phyloP scores from a whole-genome alignment of 1,140 invertebrate species.

The Macrobrachium rosenbergii region DNA sequence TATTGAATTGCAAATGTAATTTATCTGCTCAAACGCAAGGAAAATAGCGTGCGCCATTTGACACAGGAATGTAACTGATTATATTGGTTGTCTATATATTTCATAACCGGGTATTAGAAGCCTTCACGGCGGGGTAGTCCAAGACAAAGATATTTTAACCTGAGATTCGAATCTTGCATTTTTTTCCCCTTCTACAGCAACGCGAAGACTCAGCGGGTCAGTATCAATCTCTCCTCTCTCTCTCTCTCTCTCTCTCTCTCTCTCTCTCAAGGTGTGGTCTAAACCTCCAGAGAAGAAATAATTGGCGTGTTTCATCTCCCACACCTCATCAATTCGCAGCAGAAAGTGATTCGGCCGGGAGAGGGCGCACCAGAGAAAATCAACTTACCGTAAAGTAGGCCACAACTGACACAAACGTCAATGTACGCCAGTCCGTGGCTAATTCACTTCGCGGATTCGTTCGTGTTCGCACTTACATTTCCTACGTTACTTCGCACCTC shows the following conservation, averaged over 20 bases:
- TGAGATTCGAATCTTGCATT: no score
- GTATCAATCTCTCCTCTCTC: no score
- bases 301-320: constrained; percentile 8
- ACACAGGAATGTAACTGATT: no score
- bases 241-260: neutral
- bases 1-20: neutral
- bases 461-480: neutral
- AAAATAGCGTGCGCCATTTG: no score
- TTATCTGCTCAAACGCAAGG: no score
- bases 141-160: no score
- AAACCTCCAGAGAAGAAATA: neutral
- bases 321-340: constrained; percentile 12
- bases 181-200: no score
- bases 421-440: neutral
- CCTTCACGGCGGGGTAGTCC: no score
- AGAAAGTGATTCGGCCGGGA: constrained; percentile 3
- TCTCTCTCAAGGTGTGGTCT: constrained; percentile 5
- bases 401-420: constrained; percentile 4
- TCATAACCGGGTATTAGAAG: no score
- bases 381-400: neutral
- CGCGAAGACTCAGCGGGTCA: no score
- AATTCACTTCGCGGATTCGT: neutral
- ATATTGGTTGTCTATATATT: no score
- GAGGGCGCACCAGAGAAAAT: constrained; percentile 1
- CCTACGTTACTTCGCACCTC: neutral